Evolutionary conservation across 2,888 invertebrate genomes (phyloP), one percentile per base, ranked within the genome.

Genomic region (Perizoma affinitatum): DNA sequence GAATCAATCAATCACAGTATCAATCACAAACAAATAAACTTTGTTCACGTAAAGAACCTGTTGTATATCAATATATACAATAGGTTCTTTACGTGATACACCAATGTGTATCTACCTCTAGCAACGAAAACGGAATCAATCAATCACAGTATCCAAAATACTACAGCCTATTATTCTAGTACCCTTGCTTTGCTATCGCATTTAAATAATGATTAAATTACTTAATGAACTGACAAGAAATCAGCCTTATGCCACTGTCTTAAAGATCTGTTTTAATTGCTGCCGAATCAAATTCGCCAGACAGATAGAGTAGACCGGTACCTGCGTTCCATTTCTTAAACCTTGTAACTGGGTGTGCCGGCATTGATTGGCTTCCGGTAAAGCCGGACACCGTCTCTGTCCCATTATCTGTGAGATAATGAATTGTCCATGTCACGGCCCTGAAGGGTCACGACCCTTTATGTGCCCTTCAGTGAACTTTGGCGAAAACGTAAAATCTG

Each of bases 321-420:
- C 22, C 22, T 46, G 73, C 79, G 76, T 82, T 83, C 78, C 84
- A 90, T 90, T 90, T 91, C 91, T 91, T 88, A 86, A 84, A 86
- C 90, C 91, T 90, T 83, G 84, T 65, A 34, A 48, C 67, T 70
- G 70, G 80, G 82, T 73, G 71, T 62, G 68, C 70, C 76, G 71
- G 65, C 73, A 75, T 72, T 76, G 73, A 72, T 68, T 68, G 58
- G 69, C 68, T 88, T 90, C 90, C 90, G 86, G 66, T 83, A 79
- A 72, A 66, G 69, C 78, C 79, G 82, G 80, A 82, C 80, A 70
- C 68, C 57, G 58, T 41, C 65, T 44, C 53, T 47, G 56, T 50
- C 49, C 3, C 58, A 68, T 68, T 70, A 67, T 69, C 38, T 47
- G 38, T 22, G 33, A 36, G 49, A 46, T 36, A 43, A 46, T 22